Evolutionary conservation across 1,140 invertebrate species (phyloP).

Genomic region (Lordiphosa collinella): DNA sequence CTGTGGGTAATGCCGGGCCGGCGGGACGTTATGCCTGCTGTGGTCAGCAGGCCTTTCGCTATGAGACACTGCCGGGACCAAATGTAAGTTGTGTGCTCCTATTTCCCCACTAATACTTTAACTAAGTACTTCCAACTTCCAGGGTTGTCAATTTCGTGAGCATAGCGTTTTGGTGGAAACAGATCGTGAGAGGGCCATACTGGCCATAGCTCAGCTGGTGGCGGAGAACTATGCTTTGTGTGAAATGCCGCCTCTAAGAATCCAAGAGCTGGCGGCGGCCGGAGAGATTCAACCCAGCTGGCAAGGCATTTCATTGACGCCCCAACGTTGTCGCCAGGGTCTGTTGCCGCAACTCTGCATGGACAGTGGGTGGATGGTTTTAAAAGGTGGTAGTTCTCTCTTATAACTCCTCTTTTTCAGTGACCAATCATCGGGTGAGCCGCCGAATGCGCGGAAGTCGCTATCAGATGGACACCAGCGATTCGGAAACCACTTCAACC

Average conservation of each 20-base stretch:
- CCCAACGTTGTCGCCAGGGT: constrained; percentile 68
- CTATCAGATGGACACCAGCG: constrained; percentile 64
- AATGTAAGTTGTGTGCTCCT: constrained; percentile 42
- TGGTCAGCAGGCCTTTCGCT: constrained; percentile 89
- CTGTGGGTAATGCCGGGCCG: constrained; percentile 83
- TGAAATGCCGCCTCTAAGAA: constrained; percentile 52
- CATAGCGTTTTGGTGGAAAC: constrained; percentile 76
- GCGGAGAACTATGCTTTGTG: constrained; percentile 61
- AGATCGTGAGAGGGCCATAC: constrained; percentile 73
- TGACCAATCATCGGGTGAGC: constrained; percentile 57
- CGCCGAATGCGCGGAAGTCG: constrained; percentile 37
- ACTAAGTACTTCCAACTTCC: neutral
- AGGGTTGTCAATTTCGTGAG: constrained; percentile 78
- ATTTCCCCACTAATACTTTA: no score
- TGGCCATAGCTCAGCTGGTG: constrained; percentile 71
- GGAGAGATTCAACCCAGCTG: constrained; percentile 59
- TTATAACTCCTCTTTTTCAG: constrained; percentile 2
- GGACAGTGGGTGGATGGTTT: constrained; percentile 50
- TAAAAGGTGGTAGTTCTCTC: neutral
- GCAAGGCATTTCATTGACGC: constrained; percentile 67
- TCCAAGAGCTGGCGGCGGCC: constrained; percentile 52
- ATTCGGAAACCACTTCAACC: constrained; percentile 66
- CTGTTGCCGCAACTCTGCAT: constrained; percentile 66
- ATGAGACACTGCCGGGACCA: constrained; percentile 83
- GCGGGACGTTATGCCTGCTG: constrained; percentile 91